Percentiles rank a stretch among this genome's conserved stretches.
phyloP scores from a whole-genome alignment of 2,797 vertebrate genomes.

The Argentina silus region DNA sequence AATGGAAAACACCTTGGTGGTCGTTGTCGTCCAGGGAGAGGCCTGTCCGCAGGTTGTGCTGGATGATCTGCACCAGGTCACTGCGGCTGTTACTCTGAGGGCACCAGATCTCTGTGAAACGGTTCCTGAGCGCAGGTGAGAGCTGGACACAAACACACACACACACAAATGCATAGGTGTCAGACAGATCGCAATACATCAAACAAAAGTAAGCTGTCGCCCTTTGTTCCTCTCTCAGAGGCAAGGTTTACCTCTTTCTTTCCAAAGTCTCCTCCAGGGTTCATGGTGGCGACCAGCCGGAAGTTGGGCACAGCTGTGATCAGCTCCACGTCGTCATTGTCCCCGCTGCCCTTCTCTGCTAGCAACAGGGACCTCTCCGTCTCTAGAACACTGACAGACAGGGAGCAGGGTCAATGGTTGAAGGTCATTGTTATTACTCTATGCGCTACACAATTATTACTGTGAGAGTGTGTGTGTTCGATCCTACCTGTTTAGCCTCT shows the following conservation, averaged over 20 bases:
- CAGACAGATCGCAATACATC: background rate
- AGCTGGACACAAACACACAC: conserved; percentile 76
- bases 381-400: conserved; percentile 86
- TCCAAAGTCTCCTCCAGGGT: conserved; percentile 97
- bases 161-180: too few relatives aligned
- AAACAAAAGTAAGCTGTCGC: background rate
- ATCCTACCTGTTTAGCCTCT: conserved; percentile 94
- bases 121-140: conserved; percentile 94
- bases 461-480: background rate
- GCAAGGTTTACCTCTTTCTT: conserved; percentile 91
- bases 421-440: background rate
- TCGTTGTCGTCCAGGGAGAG: conserved; percentile 77
- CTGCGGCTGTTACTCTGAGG: conserved; percentile 85
- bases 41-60: conserved; percentile 85
- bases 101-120: conserved; percentile 99
- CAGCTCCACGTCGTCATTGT: conserved; percentile 87
- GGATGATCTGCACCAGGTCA: conserved; percentile 90
- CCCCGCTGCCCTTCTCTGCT: conserved; percentile 93
- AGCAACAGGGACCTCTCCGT: conserved; percentile 89
- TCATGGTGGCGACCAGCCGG: conserved; percentile 95
- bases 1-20: conserved; percentile 64
- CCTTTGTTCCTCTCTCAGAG: background rate
- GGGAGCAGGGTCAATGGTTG: background rate
- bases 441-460: background rate
- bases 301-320: conserved; percentile 86